Percentiles rank a stretch among this genome's conserved stretches.
Conservation (phyloP, 2,113 vertebrate genomes). For the Trematomus loennbergii region DNA sequence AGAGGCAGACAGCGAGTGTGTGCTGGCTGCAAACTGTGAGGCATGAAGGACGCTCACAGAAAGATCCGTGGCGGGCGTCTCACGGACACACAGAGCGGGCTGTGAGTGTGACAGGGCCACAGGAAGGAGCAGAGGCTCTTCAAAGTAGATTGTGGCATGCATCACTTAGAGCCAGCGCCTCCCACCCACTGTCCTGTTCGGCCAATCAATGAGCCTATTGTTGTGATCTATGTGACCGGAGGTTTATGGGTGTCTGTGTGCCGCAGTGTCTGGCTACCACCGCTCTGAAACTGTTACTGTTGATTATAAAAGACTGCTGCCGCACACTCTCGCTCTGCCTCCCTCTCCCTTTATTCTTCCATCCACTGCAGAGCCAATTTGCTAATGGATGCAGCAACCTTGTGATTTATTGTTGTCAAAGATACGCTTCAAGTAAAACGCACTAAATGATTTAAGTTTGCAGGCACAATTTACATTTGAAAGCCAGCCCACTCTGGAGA, state of each 20-base stretch:
- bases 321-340: slow-evolving; percentile 48
- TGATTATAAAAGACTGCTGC: slow-evolving; percentile 71
- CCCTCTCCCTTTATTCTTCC: slow-evolving; percentile 60
- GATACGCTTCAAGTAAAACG: slow-evolving; percentile 76
- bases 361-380: slow-evolving; percentile 79
- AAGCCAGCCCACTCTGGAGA: slow-evolving; percentile 74
- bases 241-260: slow-evolving; percentile 67
- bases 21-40: slow-evolving; percentile 59
- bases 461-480: slow-evolving; percentile 79
- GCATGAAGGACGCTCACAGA: slow-evolving; percentile 71
- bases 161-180: slow-evolving; percentile 58
- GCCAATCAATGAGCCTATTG: slow-evolving; percentile 70
- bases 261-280: slow-evolving; percentile 67
- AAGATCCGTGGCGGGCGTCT: slow-evolving; percentile 59
- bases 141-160: slow-evolving; percentile 65
- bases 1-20: slow-evolving; percentile 54
- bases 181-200: slow-evolving; percentile 57
- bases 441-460: slow-evolving; percentile 80
- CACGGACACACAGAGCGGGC: slow-evolving; percentile 40
- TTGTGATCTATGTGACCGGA: slow-evolving; percentile 56
- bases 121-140: slow-evolving; percentile 53
- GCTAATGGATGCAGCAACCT: slow-evolving; percentile 84
- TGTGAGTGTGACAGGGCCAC: slow-evolving; percentile 13
- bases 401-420: slow-evolving; percentile 84
- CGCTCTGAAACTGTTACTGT: slow-evolving; percentile 65